Conservation (phyloP, 2,888 invertebrate genomes). For the Eucera pruinosa region DNA sequence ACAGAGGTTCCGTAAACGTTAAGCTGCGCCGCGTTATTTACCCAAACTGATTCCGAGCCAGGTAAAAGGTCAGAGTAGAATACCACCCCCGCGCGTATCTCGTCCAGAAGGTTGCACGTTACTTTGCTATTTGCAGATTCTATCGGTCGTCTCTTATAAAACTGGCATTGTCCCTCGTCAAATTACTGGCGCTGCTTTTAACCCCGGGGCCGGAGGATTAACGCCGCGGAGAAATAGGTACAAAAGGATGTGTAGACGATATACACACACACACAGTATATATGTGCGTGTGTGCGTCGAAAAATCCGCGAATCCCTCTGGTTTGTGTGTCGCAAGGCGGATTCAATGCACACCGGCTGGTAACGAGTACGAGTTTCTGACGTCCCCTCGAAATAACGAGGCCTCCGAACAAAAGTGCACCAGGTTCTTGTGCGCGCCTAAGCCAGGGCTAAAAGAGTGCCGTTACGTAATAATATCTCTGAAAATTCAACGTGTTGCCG, state of each 20-base stretch:
- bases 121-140: slow-evolving; percentile 3
- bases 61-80: slow-evolving; percentile 41
- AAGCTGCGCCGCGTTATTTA: slow-evolving; percentile 28
- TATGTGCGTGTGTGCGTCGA: not conserved
- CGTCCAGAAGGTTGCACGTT: slow-evolving; percentile 32
- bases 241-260: not conserved
- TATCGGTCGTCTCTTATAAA: not conserved
- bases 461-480: slow-evolving; percentile 68
- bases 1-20: too few relatives aligned
- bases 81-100: slow-evolving; percentile 27
- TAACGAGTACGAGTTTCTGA: slow-evolving; percentile 50
- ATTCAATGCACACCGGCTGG: slow-evolving; percentile 27
- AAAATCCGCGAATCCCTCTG: not conserved
- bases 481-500: slow-evolving; percentile 62
- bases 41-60: slow-evolving; percentile 5
- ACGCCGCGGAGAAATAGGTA: not conserved
- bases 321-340: slow-evolving; percentile 21
- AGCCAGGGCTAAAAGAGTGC: slow-evolving; percentile 40
- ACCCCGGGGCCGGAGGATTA: not conserved
- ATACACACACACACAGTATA: not conserved
- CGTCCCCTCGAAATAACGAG: slow-evolving; percentile 65
- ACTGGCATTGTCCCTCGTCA: not conserved
- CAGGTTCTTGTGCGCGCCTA: slow-evolving; percentile 48
- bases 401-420: slow-evolving; percentile 63
- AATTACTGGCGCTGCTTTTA: not conserved